These are phyloP conservation scores for Lophochroa leadbeateri DNA, from an alignment of 2,113 vertebrate species.

Conservation along the genomic window DNA sequence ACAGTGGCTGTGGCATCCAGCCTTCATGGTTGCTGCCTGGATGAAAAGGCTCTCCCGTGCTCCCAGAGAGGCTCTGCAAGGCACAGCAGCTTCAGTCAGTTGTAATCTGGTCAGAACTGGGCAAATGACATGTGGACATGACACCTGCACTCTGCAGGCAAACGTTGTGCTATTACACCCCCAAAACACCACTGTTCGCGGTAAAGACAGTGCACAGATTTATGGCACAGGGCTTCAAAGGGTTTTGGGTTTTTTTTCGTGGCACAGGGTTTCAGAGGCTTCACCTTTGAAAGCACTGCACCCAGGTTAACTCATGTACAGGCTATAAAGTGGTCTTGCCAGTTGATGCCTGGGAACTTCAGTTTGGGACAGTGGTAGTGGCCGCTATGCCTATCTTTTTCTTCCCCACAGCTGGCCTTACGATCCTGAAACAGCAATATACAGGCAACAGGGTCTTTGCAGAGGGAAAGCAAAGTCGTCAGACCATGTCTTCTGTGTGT, in stretches of 20 bases:
- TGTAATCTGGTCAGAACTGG: neutral
- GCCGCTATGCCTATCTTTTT: neutral
- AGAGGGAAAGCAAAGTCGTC: neutral
- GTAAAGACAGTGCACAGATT: neutral
- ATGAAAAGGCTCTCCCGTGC: neutral
- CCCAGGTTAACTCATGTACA: neutral
- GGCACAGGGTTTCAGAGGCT: neutral
- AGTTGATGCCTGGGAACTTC: neutral
- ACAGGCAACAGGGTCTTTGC: neutral
- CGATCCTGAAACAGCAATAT: rapidly evolving
- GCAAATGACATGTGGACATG: neutral
- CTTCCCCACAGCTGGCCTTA: neutral
- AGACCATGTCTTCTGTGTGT: neutral
- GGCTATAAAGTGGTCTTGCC: rapidly evolving
- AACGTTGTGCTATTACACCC: neutral
- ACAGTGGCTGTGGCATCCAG: rapidly evolving
- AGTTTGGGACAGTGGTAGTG: neutral
- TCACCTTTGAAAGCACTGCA: neutral
- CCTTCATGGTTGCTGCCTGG: rapidly evolving
- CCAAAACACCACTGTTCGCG: rapidly evolving
- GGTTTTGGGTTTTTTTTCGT: rapidly evolving
- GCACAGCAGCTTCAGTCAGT: neutral
- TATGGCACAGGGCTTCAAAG: neutral
- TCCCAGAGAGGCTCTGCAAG: neutral
- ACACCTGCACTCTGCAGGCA: neutral